A percentile compares a stretch with the other conserved stretches of the same genome.
These are phyloP conservation scores for Hirtodrosophila duncani DNA, from an alignment of 2,888 invertebrate genomes.

Conservation along the genomic window DNA sequence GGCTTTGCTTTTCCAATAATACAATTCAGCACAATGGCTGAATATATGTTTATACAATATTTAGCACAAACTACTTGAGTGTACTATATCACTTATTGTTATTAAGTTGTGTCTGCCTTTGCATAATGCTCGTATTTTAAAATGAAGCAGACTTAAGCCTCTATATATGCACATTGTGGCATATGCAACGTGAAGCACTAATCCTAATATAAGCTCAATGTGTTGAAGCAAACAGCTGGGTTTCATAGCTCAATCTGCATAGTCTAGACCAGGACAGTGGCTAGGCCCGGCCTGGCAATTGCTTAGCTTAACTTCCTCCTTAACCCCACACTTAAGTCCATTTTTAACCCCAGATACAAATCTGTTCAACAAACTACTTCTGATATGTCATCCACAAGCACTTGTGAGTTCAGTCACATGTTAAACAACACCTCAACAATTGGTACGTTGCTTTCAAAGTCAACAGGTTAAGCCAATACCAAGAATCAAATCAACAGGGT, in stretches of 20 bases:
- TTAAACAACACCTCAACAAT: constrained; percentile 20
- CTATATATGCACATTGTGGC: constrained; percentile 35
- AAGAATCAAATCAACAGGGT: constrained; percentile 1
- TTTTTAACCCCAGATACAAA: too few relatives aligned
- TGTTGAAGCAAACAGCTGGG: constrained; percentile 46
- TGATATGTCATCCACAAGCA: too few relatives aligned
- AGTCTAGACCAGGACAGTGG: neutral
- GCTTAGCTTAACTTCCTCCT: too few relatives aligned
- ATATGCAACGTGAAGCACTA: constrained; percentile 49
- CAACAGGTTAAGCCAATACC: constrained; percentile 15
- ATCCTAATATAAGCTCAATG: constrained; percentile 56
- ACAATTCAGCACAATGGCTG: too few relatives aligned
- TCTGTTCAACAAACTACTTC: too few relatives aligned
- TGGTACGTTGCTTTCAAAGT: constrained; percentile 6
- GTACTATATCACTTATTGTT: constrained; percentile 1
- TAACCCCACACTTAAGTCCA: too few relatives aligned
- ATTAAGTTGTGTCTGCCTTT: constrained; percentile 1
- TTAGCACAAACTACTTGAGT: too few relatives aligned
- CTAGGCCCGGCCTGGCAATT: too few relatives aligned
- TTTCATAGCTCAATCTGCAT: constrained; percentile 5
- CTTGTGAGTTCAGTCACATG: constrained; percentile 20
- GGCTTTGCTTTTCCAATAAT: too few relatives aligned
- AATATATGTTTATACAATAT: too few relatives aligned
- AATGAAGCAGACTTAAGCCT: too few relatives aligned
- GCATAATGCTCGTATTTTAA: constrained; percentile 13